Evolutionary conservation across 2,888 invertebrate species (phyloP), one percentile per base, ranked within the genome.

Genomic region (Neoitamus cyanurus): DNA sequence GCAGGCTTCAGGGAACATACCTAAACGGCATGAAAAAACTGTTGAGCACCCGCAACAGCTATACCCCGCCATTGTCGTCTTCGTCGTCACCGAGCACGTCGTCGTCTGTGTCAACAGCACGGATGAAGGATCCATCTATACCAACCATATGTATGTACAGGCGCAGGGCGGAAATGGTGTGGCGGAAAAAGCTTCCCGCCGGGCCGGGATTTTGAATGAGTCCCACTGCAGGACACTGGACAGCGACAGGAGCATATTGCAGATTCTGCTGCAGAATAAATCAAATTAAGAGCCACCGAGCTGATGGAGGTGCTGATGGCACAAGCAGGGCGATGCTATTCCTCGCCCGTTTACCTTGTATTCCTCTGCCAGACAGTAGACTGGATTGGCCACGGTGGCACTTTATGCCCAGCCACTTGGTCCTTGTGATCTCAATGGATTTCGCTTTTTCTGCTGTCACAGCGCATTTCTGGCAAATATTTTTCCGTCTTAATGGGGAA

Each of bases 211-310:
- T 46, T 28, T 13, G 42, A 42, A 77, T 77, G 46, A 30, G 42
- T 77, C 28, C 46, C 77, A 77, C 36, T 77, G 77, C 77, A 77
- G 77, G 77, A 42, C 77, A 30, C 36, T 30, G 77, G 77, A 77
- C 77, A 77, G 42, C 42, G 77, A 77, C 77, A 77, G 46, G 30
- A 77, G 46, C 77, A 77, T 77, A 77, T 77, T 77, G 77, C 77
- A 77, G 77, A 77, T 77, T 77, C 36, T 77, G 77, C 77, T 77
- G 77, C 77, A 77, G 77, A 77, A 77, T 77, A 77, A 77, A 77
- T 77, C 77, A 77, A 77, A 77, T 77, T 77, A 77, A 77, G 42
- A 77, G 46, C 77, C 77, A 77, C 77, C 77, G 77, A 46, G 36
- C 20, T 42, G 77, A 25, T 73, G 73, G 73, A 4, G 48, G 20